Base-by-base conservation (phyloP, 2,888 invertebrate genomes). In the Embidobia sp. region DNA sequence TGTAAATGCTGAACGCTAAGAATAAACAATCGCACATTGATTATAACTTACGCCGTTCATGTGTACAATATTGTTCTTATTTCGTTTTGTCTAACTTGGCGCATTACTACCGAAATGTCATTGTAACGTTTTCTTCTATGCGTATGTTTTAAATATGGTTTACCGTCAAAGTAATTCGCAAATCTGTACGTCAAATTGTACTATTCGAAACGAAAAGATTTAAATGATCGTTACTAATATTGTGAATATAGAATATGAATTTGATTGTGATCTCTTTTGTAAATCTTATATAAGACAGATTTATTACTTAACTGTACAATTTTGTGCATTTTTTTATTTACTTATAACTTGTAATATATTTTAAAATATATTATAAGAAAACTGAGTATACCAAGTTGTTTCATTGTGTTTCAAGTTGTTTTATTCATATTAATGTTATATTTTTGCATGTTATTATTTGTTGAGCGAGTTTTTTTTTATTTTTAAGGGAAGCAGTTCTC, bases 21-120 rank as follows among this genome's bases (percentile, higher is more conserved):
- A 18, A 51, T 64, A 29, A 64, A 64, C 26, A 64, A 64, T 29
- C 27, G 63, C 63, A 49, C 49, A 31, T 31, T 31, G 31, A 51
- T 51, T 51, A 40, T 27, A 49, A 35, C 11, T 16, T 29, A 35
- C 3, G 22, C 4, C 27, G 15, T 61, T 59, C 19, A 33, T 29
- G n/a, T 33, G 44, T 55, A 55, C 10, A 57, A 57, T 42, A 42
- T 57, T 29, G 18, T 57, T 57, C 11, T 40, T 15, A 27, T 55
- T 55, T 13, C 22, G 33, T 31, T 49, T 2, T 49, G 10, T 31
- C 4, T 42, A 13, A 13, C 31, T 8, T 29, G n/a, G n/a, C n/a
- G n/a, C 11, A 13, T 29, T 13, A 33, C 13, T 2, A 33, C 13
- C 10, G 11, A 33, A 33, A 33, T 33, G 10, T 8, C 29, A 29